Evolutionary conservation across 2,797 vertebrate species (phyloP), one percentile per base, ranked within the genome.

Genomic region (Eidolon dupreanum): DNA sequence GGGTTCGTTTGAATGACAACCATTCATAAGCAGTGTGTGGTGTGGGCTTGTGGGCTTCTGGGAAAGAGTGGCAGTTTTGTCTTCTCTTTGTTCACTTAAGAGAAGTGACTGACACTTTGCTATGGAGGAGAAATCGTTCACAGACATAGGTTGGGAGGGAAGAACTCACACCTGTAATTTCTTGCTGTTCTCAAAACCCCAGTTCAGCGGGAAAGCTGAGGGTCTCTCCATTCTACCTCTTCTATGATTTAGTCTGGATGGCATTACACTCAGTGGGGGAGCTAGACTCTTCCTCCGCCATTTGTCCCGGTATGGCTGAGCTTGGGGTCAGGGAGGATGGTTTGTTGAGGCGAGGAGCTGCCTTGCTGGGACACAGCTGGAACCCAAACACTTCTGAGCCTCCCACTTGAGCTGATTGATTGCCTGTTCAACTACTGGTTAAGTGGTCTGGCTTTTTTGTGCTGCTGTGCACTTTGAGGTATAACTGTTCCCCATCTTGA

Each of bases 141-240:
- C 8, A 85, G 96, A 71, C 93, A 55, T 33, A 33, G 95, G 94
- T 83, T 96, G 95, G 88, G 65, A 66, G 97, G 93, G 93, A 97
- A 90, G 65, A 93, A 63, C 57, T 77, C 95, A 97, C 97, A 94
- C 77, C 96, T 98, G 0, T 96, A 97, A 98, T 98, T 98, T 97
- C 70, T 96, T 84, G 77, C 16, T 92, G 83, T 90, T 96, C 84
- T 96, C 77, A 93, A 77, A 97, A 97, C 85, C 83, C 22, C 61
- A 33, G 96, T 95, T 96, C 92, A 74, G 79, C 5, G 57, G 66
- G 71, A 96, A 8, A 16, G 61, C 66, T 0, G 6, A 17, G 26
- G 85, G 68, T 65, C 13, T 90, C 92, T 96, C 83, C 68, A 19
- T 78, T 82, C 91, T 53, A 33, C 46, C 51, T 70, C 15, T 43